Base-by-base conservation (phyloP, 2,888 invertebrate genomes). In the Calliopum simillimum region DNA sequence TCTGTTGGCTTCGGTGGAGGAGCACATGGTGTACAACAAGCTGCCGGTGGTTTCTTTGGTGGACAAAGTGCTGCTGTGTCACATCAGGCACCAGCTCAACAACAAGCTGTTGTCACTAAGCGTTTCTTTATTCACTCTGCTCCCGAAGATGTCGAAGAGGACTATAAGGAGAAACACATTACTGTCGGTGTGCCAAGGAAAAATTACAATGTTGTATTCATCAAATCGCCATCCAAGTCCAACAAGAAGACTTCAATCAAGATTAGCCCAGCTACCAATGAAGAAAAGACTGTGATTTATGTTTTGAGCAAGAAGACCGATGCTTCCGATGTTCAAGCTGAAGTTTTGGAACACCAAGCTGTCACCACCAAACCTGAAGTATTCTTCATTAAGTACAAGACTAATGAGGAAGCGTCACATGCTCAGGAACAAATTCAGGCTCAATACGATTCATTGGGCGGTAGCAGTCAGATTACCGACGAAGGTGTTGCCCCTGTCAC, bases 341-440 rank as follows among this genome's bases (percentile, higher is more conserved):
- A 85, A 73, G 81, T 85, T 3, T 71, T 84, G 51, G 85, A 85
- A 68, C 81, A 81, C 53, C 76, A 81, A 41, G 74, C 80, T n/a
- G 78, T 82, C 49, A 85, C 84, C 68, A 80, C 79, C 76, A 86
- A 86, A 74, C 86, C 86, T 21, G 86, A 86, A 75, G 86, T 86
- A 49, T 86, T 85, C 82, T 86, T 86, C 79, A 85, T 86, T 76
- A 86, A 86, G 76, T 86, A 86, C 79, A 86, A 84, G 80, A 86
- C 85, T 59, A 78, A 80, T 44, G 85, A 85, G 74, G 86, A 86
- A 75, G 86, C 86, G 13, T 77, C 77, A 33, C 83, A 84, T 77
- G 86, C 86, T 65, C 86, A 86, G 72, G 80, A 84, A 47, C 81
- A 85, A 77, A 86, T 86, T 67, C 86, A 86, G 79, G 82, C 85